Percentiles rank a stretch among this genome's conserved stretches.
These are phyloP conservation scores for Stenurella melanura DNA, from an alignment of 2,888 invertebrate genomes.

Conservation along the genomic window DNA sequence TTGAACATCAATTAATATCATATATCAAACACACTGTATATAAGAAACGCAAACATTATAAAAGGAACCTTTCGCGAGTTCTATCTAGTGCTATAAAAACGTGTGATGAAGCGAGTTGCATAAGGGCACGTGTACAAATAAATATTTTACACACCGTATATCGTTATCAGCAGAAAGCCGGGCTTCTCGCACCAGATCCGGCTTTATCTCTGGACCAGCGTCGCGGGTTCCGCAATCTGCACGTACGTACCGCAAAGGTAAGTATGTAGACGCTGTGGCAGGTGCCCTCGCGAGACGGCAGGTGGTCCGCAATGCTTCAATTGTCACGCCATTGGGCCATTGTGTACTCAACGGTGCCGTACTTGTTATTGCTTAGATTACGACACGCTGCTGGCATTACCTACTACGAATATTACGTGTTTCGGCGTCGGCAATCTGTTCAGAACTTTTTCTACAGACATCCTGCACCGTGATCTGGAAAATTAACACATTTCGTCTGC, in stretches of 20 bases:
- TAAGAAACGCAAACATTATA: not conserved
- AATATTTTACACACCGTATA: not conserved
- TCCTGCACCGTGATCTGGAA: not conserved
- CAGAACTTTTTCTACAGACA: not conserved
- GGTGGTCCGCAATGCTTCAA: constrained; percentile 62
- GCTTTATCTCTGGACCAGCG: constrained; percentile 32
- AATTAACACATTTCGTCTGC: not conserved
- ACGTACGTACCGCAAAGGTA: constrained; percentile 10
- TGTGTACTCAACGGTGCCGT: constrained; percentile 61
- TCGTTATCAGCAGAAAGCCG: constrained; percentile 7
- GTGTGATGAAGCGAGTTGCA: not conserved
- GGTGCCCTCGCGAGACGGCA: constrained; percentile 53
- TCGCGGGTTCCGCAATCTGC: not conserved
- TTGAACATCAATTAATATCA: too few relatives aligned
- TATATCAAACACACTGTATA: not conserved
- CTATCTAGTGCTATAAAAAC: not conserved
- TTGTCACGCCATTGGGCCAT: constrained; percentile 56
- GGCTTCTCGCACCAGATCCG: constrained; percentile 7
- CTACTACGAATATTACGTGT: not conserved
- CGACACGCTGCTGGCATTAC: constrained; percentile 18
- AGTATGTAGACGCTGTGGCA: constrained; percentile 31
- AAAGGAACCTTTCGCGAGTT: not conserved
- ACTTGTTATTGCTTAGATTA: constrained; percentile 44
- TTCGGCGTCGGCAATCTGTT: constrained; percentile 16
- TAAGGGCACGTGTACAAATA: constrained; percentile 19